These are phyloP conservation scores for Meloidogyne floridensis DNA, from an alignment of 1,140 invertebrate species.

Conservation along the genomic window DNA sequence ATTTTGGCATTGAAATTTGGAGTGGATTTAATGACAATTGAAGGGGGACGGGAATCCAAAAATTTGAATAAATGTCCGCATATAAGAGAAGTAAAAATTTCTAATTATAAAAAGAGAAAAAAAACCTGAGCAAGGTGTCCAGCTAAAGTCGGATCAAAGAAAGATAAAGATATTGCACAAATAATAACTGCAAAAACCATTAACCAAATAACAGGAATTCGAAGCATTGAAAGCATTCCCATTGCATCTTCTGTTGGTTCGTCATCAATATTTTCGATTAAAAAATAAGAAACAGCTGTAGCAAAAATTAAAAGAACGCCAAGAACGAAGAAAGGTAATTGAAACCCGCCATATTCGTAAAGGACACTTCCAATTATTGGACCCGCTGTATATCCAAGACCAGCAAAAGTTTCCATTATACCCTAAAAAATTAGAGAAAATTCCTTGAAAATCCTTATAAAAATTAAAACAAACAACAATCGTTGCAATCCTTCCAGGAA, in stretches of 20 bases:
- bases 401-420: slow-evolving; percentile 84
- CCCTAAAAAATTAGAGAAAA: slow-evolving; percentile 70
- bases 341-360: slow-evolving; percentile 75
- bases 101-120: neutral
- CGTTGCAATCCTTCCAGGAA: slow-evolving; percentile 83
- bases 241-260: slow-evolving; percentile 57
- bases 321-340: slow-evolving; percentile 81
- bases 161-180: slow-evolving; percentile 63
- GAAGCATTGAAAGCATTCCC: slow-evolving; percentile 56
- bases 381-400: slow-evolving; percentile 73
- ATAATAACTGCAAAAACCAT: slow-evolving; percentile 63
- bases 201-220: slow-evolving; percentile 58
- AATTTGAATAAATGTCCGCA: too few species aligned
- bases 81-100: too few species aligned
- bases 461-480: slow-evolving; percentile 71
- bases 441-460: neutral
- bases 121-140: slow-evolving; percentile 56
- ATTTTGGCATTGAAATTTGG: neutral
- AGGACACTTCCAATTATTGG: slow-evolving; percentile 61
- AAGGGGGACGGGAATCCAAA: too few species aligned
- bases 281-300: slow-evolving; percentile 76
- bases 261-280: slow-evolving; percentile 73
- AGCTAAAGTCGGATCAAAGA: slow-evolving; percentile 63
- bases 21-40: too few species aligned
- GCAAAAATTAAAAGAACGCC: slow-evolving; percentile 78